Base-by-base conservation (phyloP, 2,888 invertebrate species). In the Leptura quadrifasciata region DNA sequence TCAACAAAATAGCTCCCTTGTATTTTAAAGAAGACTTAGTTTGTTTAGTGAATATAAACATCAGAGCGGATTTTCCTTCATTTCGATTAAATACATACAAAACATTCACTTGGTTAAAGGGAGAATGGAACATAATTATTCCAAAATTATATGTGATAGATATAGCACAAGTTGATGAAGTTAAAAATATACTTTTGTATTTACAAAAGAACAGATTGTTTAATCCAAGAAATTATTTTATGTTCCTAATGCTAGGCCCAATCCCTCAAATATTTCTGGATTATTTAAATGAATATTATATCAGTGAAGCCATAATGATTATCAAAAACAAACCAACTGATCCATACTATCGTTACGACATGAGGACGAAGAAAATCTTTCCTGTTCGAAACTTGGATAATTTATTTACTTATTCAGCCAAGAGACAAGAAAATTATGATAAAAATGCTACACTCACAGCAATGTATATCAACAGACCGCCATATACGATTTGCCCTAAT, bases 61-160 rank as follows among this genome's bases (percentile, higher is more conserved):
- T 5, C 8, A 35, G n/a, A 9, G 31, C 27, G n/a, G 10, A 61
- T 17, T 61, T 61, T 35, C 61, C 61, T 31, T 9, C 61, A 17
- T 35, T 17, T 35, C 61, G 61, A 1, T 35, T 61, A 9, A 9
- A 61, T 15, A 12, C 10, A 18, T 18, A 21, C 10, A 4, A 61
- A 10, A n/a, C 31, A n/a, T 9, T 35, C 10, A 17, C 17, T 35
- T 61, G 61, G 61, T 31, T 31, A 31, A 61, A 61, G 5, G 12
- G 12, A 12, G 18, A 18, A 8, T 12, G 21, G 20, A 21, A 12
- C 12, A 17, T 18, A 17, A 0, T 61, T 9, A 35, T 61, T 18
- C 61, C 61, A 35, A 31, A 31, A 9, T 21, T 61, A 18, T 61
- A 61, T 4, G 35, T 61, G 2, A 35, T 61, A n/a, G 61, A 35